phyloP scores from a whole-genome alignment of 2,797 vertebrate genomes.

The Macroramphosus scolopax region DNA sequence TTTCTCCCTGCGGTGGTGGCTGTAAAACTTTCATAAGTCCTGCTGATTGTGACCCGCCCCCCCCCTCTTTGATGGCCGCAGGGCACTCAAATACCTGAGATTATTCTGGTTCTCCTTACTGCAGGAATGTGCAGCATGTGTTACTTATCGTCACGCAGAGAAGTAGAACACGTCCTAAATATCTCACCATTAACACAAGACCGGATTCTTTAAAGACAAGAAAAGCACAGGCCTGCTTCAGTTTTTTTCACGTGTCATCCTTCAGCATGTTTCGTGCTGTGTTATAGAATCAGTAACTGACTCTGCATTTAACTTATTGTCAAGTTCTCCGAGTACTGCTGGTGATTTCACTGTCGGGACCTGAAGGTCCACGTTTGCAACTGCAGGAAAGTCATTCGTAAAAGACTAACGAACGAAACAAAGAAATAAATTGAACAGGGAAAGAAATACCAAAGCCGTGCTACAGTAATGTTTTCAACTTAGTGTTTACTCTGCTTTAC shows the following conservation, averaged over 20 bases:
- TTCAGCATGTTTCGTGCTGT: too few species aligned
- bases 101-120: conserved; percentile 51
- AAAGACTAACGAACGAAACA: too few species aligned
- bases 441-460: too few species aligned
- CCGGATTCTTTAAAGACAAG: conserved; percentile 27
- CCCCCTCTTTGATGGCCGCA: not conserved
- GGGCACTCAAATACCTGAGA: conserved; percentile 43
- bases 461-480: too few species aligned
- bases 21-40: conserved; percentile 18
- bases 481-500: too few species aligned
- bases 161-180: conserved; percentile 26
- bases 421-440: too few species aligned
- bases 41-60: conserved; percentile 18
- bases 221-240: conserved; percentile 14
- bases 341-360: too few species aligned
- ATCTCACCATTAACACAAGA: conserved; percentile 38
- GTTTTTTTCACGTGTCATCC: conserved; percentile 1
- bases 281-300: not conserved
- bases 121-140: conserved; percentile 58
- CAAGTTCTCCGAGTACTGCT: too few species aligned
- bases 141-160: conserved; percentile 41
- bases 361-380: too few species aligned
- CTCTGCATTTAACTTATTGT: too few species aligned
- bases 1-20: not conserved
- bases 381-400: too few species aligned